A percentile compares a stretch with the other conserved stretches of the same genome.
phyloP scores from a whole-genome alignment of 2,888 invertebrate species.

The Microctonus hyperodae region DNA sequence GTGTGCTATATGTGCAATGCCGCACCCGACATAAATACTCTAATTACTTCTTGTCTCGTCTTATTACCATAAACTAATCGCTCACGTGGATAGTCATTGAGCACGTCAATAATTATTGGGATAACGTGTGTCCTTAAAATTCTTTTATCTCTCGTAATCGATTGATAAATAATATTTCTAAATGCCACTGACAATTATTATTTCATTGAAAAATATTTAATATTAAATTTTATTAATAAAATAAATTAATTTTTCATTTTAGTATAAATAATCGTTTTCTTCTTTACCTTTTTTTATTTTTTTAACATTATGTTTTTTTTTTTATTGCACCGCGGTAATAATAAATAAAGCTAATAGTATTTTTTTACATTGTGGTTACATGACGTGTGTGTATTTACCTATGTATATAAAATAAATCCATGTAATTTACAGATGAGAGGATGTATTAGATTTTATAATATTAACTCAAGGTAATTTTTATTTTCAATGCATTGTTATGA shows the following conservation, averaged over 20 bases:
- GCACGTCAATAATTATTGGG: conserved; percentile 9
- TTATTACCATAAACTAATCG: conserved; percentile 32
- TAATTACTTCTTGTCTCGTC: conserved; percentile 41
- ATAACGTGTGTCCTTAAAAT: conserved; percentile 32
- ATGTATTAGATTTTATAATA: background rate
- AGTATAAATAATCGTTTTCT: background rate
- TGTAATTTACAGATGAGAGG: background rate
- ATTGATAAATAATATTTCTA: background rate
- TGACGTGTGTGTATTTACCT: background rate
- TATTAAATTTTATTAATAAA: too few relatives aligned
- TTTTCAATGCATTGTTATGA: conserved; percentile 35
- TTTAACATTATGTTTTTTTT: background rate
- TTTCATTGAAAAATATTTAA: too few relatives aligned
- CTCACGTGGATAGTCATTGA: conserved; percentile 35
- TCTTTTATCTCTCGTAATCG: conserved; percentile 7
- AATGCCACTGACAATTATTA: too few relatives aligned
- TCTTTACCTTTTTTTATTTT: too few relatives aligned
- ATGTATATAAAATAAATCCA: too few relatives aligned
- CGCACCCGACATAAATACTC: conserved; percentile 43
- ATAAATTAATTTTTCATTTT: background rate
- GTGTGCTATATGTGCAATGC: conserved; percentile 21
- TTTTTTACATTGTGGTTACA: conserved; percentile 21
- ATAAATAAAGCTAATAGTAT: background rate
- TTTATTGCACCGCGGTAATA: background rate
- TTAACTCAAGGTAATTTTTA: conserved; percentile 47